Evolutionary conservation across 2,888 invertebrate genomes (phyloP).

Genomic region (Salpingus planirostris): DNA sequence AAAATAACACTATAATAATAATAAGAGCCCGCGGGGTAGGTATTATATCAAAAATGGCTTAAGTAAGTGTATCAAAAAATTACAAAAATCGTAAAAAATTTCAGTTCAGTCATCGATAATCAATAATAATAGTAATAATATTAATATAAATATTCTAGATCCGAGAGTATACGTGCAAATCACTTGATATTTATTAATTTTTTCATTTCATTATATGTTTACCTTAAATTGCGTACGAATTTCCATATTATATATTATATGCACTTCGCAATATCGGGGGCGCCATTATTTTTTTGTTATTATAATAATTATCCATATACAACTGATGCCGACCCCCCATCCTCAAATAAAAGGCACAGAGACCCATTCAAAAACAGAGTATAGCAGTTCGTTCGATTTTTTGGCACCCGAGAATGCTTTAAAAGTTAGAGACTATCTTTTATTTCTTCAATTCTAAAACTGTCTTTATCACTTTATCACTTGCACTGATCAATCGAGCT

Average conservation of each 20-base stretch:
- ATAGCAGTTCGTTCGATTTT: constrained; percentile 22
- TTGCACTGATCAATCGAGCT: constrained; percentile 30
- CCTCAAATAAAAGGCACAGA: constrained; percentile 32
- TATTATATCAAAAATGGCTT: constrained; percentile 36
- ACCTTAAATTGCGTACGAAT: constrained; percentile 8
- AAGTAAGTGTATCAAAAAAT: constrained; percentile 35
- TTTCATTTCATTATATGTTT: too few relatives aligned
- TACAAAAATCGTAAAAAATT: constrained; percentile 37
- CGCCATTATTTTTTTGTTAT: too few relatives aligned
- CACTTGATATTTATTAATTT: constrained; percentile 17
- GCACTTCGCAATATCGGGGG: too few relatives aligned
- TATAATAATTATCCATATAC: constrained; percentile 3
- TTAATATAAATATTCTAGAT: constrained; percentile 23
- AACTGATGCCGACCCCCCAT: not conserved
- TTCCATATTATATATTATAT: too few relatives aligned
- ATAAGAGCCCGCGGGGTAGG: constrained; percentile 25
- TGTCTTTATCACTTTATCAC: constrained; percentile 40
- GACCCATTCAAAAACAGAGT: constrained; percentile 30
- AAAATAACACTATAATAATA: constrained; percentile 26
- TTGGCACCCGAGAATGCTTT: constrained; percentile 44
- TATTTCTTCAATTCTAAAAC: constrained; percentile 34
- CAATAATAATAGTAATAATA: too few relatives aligned
- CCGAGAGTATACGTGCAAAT: constrained; percentile 27
- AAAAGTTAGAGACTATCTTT: constrained; percentile 31
- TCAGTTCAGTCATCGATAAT: constrained; percentile 36